These are phyloP conservation scores for Temnothorax rugatulus DNA, from an alignment of 2,888 invertebrate species.

Conservation along the genomic window DNA sequence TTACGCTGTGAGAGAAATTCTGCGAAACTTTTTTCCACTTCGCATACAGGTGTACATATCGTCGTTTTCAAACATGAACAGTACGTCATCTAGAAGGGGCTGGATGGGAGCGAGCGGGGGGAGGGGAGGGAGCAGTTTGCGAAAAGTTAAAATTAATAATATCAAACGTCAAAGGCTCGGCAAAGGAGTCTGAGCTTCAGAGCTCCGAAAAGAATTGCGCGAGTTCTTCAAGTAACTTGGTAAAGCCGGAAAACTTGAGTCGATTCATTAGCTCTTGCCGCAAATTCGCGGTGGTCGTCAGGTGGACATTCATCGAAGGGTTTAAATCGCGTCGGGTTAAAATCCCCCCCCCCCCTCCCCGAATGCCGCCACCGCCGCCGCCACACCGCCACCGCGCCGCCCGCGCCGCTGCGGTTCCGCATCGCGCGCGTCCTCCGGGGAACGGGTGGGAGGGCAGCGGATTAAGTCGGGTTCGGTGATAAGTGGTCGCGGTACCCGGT, in stretches of 20 bases:
- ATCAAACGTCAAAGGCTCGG: constrained; percentile 1
- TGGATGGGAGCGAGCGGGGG: not conserved
- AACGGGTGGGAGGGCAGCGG: constrained; percentile 59
- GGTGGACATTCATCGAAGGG: constrained; percentile 66
- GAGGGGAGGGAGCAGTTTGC: not conserved
- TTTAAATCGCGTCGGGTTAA: constrained; percentile 68
- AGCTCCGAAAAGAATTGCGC: not conserved
- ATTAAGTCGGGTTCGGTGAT: constrained; percentile 83
- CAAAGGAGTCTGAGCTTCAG: not conserved
- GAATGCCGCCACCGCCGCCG: not conserved
- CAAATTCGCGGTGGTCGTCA: constrained; percentile 60
- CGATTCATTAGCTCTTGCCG: constrained; percentile 63
- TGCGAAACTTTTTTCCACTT: not conserved
- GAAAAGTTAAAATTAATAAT: constrained; percentile 50
- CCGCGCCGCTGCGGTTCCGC: constrained; percentile 45
- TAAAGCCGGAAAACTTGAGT: constrained; percentile 24
- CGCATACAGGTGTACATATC: not conserved
- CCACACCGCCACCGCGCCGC: too few species aligned
- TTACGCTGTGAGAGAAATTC: constrained; percentile 1
- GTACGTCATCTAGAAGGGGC: not conserved
- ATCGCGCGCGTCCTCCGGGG: constrained; percentile 46
- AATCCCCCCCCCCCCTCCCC: not conserved
- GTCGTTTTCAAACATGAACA: not conserved
- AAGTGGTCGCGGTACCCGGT: constrained; percentile 85
- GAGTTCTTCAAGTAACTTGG: constrained; percentile 12